A percentile compares a stretch with the other conserved stretches of the same genome.
Conservation (phyloP, 1,140 invertebrate species). For the Pentalonia nigronervosa region DNA sequence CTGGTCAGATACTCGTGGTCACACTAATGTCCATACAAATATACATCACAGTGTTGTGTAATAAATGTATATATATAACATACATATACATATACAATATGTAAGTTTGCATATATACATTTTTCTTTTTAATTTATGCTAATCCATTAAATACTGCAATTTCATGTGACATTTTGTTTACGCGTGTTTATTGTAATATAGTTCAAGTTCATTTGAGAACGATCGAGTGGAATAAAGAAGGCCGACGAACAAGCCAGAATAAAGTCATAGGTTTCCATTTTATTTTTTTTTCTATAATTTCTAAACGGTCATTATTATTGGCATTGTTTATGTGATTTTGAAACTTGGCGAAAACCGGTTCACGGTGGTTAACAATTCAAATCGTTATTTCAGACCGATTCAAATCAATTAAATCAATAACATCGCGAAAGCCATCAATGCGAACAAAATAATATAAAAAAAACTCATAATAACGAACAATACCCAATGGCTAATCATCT, state of each 20-base stretch:
- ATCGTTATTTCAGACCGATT: background rate
- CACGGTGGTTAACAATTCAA: background rate
- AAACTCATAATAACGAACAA: background rate
- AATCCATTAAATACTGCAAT: background rate
- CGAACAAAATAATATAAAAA: background rate
- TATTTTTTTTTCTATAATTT: background rate
- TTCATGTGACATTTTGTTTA: background rate
- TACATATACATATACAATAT: background rate
- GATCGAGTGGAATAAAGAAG: background rate
- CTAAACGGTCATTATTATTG: background rate
- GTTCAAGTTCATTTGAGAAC: background rate
- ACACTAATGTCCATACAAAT: background rate
- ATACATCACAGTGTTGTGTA: background rate
- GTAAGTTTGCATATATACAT: background rate
- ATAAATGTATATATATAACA: background rate
- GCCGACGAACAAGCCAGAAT: background rate
- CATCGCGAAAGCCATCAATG: background rate
- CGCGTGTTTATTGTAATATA: background rate
- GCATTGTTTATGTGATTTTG: constrained; percentile 13
- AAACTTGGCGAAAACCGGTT: constrained; percentile 33
- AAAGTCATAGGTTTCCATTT: background rate
- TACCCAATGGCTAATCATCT: background rate
- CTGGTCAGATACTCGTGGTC: background rate
- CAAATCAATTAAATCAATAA: constrained; percentile 23
- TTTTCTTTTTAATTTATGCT: constrained; percentile 8